Percentiles rank a stretch among this genome's conserved stretches.
Evolutionary conservation across 2,113 vertebrate genomes (phyloP).

Genomic region (Antechinus stuartii): DNA sequence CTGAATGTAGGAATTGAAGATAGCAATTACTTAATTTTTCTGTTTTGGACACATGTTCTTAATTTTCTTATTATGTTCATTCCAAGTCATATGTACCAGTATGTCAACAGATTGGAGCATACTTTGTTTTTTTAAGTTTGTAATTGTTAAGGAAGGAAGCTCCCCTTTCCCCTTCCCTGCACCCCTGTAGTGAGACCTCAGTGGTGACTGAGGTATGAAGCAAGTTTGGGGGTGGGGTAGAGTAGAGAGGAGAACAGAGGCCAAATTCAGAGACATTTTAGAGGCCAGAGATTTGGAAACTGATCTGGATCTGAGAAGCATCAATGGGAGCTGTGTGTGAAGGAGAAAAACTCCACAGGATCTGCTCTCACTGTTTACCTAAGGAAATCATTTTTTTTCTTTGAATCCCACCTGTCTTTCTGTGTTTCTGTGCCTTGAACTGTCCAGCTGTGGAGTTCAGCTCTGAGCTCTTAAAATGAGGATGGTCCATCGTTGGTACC

Average conservation of each 20-base stretch:
- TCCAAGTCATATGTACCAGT: slow-evolving; percentile 12
- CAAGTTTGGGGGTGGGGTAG: background rate
- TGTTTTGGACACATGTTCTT: slow-evolving; percentile 51
- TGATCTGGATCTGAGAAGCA: slow-evolving; percentile 17
- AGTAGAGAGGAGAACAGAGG: background rate
- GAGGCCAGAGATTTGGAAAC: slow-evolving; percentile 28
- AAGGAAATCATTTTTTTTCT: slow-evolving; percentile 29
- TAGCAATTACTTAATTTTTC: slow-evolving; percentile 33
- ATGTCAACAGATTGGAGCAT: background rate
- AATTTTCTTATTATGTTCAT: slow-evolving; percentile 1
- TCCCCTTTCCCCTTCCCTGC: background rate
- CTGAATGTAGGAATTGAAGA: background rate
- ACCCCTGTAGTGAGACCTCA: background rate
- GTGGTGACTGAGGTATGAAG: background rate
- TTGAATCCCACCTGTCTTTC: slow-evolving; percentile 26
- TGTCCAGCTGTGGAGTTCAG: background rate
- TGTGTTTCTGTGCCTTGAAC: background rate
- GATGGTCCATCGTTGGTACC: background rate
- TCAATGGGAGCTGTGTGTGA: slow-evolving; percentile 56
- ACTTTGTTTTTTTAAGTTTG: slow-evolving; percentile 30
- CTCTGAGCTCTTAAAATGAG: background rate
- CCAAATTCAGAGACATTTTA: slow-evolving; percentile 48
- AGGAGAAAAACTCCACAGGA: slow-evolving; percentile 2
- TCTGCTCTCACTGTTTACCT: background rate
- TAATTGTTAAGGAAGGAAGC: slow-evolving; percentile 37